A percentile compares a stretch with the other conserved stretches of the same genome.
Evolutionary conservation across 2,113 vertebrate genomes (phyloP).

Genomic region (Dasyornis broadbenti): DNA sequence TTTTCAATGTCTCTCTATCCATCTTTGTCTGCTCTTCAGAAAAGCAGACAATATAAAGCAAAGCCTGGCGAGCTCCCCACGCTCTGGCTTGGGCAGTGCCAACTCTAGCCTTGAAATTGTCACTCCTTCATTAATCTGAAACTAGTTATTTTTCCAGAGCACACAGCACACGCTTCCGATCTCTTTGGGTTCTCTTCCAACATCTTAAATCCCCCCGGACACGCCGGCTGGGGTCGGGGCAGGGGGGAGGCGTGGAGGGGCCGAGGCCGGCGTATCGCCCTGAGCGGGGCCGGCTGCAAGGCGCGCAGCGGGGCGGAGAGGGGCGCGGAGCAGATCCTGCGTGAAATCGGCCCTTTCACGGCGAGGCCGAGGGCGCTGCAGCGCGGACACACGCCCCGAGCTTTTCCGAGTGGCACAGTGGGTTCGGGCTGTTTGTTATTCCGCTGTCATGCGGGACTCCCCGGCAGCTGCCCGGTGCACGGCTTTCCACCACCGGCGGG

Average conservation of each 20-base stretch:
- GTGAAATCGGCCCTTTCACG: constrained; percentile 43
- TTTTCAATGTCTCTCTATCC: constrained; percentile 83
- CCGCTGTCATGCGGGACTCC: not conserved
- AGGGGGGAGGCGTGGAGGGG: not conserved
- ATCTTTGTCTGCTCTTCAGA: constrained; percentile 83
- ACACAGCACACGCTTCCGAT: constrained; percentile 72
- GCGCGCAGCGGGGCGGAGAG: not conserved
- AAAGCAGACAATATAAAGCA: constrained; percentile 78
- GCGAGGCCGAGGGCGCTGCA: not conserved
- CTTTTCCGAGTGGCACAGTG: not conserved
- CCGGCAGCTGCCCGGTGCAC: not conserved
- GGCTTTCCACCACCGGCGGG: not conserved
- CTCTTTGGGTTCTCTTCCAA: constrained; percentile 29
- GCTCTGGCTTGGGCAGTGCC: constrained; percentile 79
- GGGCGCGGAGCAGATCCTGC: not conserved
- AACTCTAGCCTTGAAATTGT: constrained; percentile 79
- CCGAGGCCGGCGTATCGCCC: not conserved
- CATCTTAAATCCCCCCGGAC: constrained; percentile 7
- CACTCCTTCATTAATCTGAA: constrained; percentile 80
- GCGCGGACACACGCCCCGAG: not conserved
- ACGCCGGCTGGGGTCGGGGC: not conserved
- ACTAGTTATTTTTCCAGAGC: constrained; percentile 68
- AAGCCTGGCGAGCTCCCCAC: constrained; percentile 78
- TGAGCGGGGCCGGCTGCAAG: not conserved
- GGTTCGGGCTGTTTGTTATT: not conserved